Percentiles rank a stretch among this genome's conserved stretches.
Evolutionary conservation across 2,113 vertebrate genomes (phyloP).

Genomic region (Mirza zaza): DNA sequence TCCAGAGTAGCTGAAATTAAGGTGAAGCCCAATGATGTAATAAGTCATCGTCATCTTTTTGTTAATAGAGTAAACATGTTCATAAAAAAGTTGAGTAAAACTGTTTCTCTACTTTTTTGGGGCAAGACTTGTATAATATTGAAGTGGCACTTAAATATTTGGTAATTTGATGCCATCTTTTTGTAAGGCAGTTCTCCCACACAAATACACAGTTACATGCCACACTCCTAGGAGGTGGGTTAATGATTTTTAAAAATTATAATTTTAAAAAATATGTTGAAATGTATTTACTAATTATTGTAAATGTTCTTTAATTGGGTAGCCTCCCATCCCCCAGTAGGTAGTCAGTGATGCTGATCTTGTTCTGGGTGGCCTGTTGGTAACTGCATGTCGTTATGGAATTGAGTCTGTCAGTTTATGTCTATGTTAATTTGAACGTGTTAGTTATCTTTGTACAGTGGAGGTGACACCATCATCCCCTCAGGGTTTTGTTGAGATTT

Average conservation of each 20-base stretch:
- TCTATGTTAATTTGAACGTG: not conserved
- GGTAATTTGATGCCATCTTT: not conserved
- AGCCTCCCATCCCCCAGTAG: not conserved
- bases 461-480: not conserved
- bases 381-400: not conserved
- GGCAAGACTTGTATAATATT: not conserved
- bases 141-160: not conserved
- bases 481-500: not conserved
- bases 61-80: not conserved
- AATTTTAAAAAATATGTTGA: not conserved
- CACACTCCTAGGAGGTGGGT: not conserved
- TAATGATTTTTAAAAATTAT: not conserved
- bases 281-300: not conserved
- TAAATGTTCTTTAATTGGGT: not conserved
- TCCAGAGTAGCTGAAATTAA: conserved; percentile 98
- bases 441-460: not conserved
- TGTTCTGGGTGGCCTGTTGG: not conserved
- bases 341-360: not conserved
- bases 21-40: conserved; percentile 80
- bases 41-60: not conserved
- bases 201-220: not conserved
- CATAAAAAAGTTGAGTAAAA: not conserved
- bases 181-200: not conserved
- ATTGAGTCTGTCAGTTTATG: not conserved
- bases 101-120: not conserved